These are phyloP conservation scores for Huso huso DNA, from an alignment of 2,797 vertebrate species.

Conservation along the genomic window DNA sequence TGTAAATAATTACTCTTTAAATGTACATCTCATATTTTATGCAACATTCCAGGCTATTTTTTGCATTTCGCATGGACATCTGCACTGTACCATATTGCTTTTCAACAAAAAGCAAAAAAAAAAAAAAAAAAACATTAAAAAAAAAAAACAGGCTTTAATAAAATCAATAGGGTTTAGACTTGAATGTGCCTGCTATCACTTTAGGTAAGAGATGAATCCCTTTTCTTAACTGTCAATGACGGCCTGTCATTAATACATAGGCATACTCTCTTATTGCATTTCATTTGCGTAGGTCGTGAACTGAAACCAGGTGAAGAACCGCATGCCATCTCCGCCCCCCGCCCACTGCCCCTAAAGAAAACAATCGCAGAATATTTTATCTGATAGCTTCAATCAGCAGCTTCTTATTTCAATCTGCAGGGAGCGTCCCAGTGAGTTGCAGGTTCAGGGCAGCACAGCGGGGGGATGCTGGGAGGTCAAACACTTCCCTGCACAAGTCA, in stretches of 20 bases:
- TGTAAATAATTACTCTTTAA: too few relatives aligned
- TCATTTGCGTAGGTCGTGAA: conserved; percentile 58
- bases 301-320: conserved; percentile 66
- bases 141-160: conserved; percentile 57
- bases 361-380: conserved; percentile 12
- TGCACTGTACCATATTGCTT: too few relatives aligned
- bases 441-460: conserved; percentile 37
- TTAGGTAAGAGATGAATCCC: conserved; percentile 58
- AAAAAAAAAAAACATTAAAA: conserved; percentile 30
- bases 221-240: conserved; percentile 73
- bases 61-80: too few relatives aligned
- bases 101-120: too few relatives aligned
- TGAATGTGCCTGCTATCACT: conserved; percentile 59
- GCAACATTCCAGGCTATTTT: too few relatives aligned
- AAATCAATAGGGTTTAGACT: conserved; percentile 75
- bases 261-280: conserved; percentile 18
- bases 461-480: conserved; percentile 54
- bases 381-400: conserved; percentile 8
- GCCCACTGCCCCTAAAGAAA: not conserved
- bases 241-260: conserved; percentile 65
- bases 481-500: conserved; percentile 41
- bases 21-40: too few relatives aligned
- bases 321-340: conserved; percentile 50
- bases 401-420: not conserved
- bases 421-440: not conserved